Conservation (phyloP, 2,888 invertebrate species). For the Seladonia tumulorum region DNA sequence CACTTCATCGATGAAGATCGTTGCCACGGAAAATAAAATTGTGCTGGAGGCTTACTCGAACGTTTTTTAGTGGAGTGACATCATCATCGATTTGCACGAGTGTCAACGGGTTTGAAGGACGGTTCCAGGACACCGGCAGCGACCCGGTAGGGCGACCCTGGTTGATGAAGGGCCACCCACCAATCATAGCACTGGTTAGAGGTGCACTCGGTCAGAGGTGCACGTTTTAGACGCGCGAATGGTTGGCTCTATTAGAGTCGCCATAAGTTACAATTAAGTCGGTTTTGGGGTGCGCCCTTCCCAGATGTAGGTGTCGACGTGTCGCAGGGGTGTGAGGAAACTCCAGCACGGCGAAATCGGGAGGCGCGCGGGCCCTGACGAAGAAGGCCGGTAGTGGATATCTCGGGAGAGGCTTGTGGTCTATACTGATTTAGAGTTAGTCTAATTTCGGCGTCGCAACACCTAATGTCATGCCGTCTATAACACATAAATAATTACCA, state of each 20-base stretch:
- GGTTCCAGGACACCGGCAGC: not conserved
- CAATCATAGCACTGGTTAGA: slow-evolving; percentile 50
- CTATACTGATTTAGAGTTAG: slow-evolving; percentile 79
- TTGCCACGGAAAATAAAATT: too few species aligned
- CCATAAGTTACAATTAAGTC: slow-evolving; percentile 84
- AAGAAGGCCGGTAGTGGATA: slow-evolving; percentile 40
- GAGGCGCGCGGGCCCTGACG: slow-evolving; percentile 7
- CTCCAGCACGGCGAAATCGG: slow-evolving; percentile 38
- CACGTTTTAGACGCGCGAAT: slow-evolving; percentile 62
- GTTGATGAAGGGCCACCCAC: slow-evolving; percentile 43
- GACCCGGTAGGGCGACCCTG: not conserved
- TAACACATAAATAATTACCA: slow-evolving; percentile 82
- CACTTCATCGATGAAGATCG: too few species aligned
- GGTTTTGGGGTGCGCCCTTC: slow-evolving; percentile 77
- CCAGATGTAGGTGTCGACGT: slow-evolving; percentile 71
- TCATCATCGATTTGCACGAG: not conserved
- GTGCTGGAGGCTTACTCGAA: too few species aligned
- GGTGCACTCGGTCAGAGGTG: slow-evolving; percentile 51
- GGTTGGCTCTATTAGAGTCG: slow-evolving; percentile 79
- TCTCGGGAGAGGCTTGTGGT: slow-evolving; percentile 54
- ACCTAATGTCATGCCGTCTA: slow-evolving; percentile 60
- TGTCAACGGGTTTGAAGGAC: not conserved
- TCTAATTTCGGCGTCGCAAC: slow-evolving; percentile 75
- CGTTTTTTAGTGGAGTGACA: not conserved
- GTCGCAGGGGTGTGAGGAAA: slow-evolving; percentile 53